Evolutionary conservation across 2,888 invertebrate species (phyloP).

Genomic region (Nomada ferruginata): DNA sequence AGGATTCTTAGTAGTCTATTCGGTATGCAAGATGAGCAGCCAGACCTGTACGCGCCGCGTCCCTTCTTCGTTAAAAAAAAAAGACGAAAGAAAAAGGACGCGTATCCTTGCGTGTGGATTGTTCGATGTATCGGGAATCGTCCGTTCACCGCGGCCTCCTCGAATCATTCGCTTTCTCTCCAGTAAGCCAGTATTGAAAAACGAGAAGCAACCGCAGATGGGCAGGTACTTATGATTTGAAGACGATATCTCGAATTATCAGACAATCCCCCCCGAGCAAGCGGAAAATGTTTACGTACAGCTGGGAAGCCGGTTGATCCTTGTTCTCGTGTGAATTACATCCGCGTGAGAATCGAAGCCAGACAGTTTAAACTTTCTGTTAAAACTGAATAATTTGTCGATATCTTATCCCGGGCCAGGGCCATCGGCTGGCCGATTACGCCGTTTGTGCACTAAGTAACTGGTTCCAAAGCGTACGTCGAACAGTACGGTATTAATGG

Average conservation of each 20-base stretch:
- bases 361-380: conserved; percentile 42
- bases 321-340: conserved; percentile 59
- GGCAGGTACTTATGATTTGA: conserved; percentile 39
- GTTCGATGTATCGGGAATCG: conserved; percentile 51
- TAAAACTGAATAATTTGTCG: conserved; percentile 44
- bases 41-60: conserved; percentile 67
- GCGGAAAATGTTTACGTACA: conserved; percentile 51
- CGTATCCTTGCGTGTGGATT: conserved; percentile 63
- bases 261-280: conserved; percentile 48
- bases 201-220: conserved; percentile 26
- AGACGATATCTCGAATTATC: conserved; percentile 41
- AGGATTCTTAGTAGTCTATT: conserved; percentile 76
- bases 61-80: conserved; percentile 63
- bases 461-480: background rate
- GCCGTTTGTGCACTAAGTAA: conserved; percentile 21
- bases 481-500: background rate
- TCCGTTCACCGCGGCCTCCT: background rate
- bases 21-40: conserved; percentile 75
- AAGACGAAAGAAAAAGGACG: conserved; percentile 33
- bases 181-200: conserved; percentile 16
- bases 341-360: conserved; percentile 46
- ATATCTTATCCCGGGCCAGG: conserved; percentile 37
- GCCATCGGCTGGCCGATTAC: conserved; percentile 18
- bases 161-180: conserved; percentile 10
- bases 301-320: conserved; percentile 39